Evolutionary conservation across 1,140 invertebrate genomes (phyloP).

Genomic region (Macrosteles quadrilineatus): DNA sequence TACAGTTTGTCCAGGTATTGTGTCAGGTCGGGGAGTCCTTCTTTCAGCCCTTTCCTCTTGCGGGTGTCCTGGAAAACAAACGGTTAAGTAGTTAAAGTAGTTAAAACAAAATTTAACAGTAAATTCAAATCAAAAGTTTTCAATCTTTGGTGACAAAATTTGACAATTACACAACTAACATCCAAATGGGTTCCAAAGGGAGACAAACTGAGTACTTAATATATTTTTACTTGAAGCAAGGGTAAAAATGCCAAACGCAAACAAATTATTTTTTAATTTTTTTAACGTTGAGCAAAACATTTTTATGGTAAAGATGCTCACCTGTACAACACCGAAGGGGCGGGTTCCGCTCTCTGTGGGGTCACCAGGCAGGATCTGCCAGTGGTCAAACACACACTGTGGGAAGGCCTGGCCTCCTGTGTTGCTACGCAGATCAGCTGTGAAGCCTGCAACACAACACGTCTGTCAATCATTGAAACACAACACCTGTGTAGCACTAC

Average conservation of each 20-base stretch:
- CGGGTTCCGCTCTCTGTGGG: constrained; percentile 78
- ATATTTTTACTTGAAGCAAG: too few species aligned
- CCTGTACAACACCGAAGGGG: constrained; percentile 82
- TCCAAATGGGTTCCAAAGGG: too few species aligned
- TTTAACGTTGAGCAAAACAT: too few species aligned
- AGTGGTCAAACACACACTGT: constrained; percentile 99
- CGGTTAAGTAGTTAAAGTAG: too few species aligned
- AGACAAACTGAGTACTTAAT: too few species aligned
- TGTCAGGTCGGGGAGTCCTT: constrained; percentile 89
- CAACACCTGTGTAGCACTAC: neutral
- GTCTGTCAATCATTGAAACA: neutral
- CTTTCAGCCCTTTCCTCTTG: constrained; percentile 99
- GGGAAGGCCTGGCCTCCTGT: constrained; percentile 99
- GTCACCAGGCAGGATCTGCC: constrained; percentile 97
- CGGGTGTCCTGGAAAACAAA: constrained; percentile 79
- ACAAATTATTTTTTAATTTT: too few species aligned
- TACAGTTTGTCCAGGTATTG: constrained; percentile 96
- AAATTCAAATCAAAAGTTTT: constrained; percentile 22
- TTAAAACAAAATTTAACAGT: constrained; percentile 46
- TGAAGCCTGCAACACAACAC: constrained; percentile 68
- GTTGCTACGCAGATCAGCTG: constrained; percentile 96
- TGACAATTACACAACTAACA: too few species aligned
- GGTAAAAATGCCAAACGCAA: too few species aligned
- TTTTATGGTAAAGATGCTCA: too few species aligned
- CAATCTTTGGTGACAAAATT: constrained; percentile 6